Base-by-base conservation (phyloP, 37 sponge, comb jelly and placozoan species). In the Crambe crambe region DNA sequence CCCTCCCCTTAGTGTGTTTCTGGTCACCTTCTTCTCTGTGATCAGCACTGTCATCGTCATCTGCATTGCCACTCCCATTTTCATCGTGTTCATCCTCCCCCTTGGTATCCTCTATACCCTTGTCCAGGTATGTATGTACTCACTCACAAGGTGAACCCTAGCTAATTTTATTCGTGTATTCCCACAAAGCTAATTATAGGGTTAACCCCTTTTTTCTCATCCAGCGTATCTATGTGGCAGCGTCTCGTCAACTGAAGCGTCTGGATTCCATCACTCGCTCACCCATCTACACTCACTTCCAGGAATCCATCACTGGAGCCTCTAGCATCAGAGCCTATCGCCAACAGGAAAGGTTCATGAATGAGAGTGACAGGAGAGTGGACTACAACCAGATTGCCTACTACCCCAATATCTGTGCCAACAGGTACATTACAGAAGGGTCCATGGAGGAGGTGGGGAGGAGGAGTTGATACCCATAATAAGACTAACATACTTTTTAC, bases 281-380 rank as follows among this genome's bases (percentile, higher is more conserved):
- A 58, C 99, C 99, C 27, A 98, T 98, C 76, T 98, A 92, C 90
- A 80, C 97, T 23, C 99, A 98, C 74, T 98, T 98, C 79, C 94
- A 92, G 54, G 99, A 98, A 80, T 82, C 91, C 17, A 71, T 98
- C 41, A 58, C 74, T 10, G 98, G 99, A 0, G 89, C 88, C 9
- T n/a, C 92, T 47, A 98, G 85, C 43, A 96, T 98, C 64, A 83
- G 99, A 51, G 99, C 93, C 17, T 98, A 98, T 72, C 68, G 84
- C 27, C 70, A 83, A 70, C 83, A 81, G 67, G 84, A 80, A 3
- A 76, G 81, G 42, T 98, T 98, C 75, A 89, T 93, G 10, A 15
- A 22, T 40, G 92, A 94, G 70, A 95, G 78, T 70, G 89, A 96
- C 81, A 54, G 64, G 60, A 89, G 82, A 76, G 91, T 94, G 39